phyloP scores from a whole-genome alignment of 2,113 vertebrate genomes.

The Dissostichus mawsoni region DNA sequence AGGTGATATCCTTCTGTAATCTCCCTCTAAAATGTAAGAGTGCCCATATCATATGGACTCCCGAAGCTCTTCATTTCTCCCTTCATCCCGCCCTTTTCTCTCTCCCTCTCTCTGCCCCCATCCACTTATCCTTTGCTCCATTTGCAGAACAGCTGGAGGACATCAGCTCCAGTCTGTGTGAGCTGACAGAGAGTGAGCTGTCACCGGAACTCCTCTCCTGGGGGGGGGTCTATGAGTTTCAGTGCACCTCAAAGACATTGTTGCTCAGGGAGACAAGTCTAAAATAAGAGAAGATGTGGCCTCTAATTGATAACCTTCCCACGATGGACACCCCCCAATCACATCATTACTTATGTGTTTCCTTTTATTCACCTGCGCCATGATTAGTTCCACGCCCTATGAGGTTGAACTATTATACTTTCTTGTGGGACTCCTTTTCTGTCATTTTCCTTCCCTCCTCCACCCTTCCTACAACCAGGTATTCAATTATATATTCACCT shows the following conservation, averaged over 20 bases:
- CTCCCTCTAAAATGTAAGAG: slow-evolving; percentile 42
- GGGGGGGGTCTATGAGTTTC: slow-evolving; percentile 7
- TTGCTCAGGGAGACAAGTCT: slow-evolving; percentile 24
- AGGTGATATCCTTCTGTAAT: slow-evolving; percentile 49
- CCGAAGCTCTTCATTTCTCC: slow-evolving; percentile 48
- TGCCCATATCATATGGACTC: slow-evolving; percentile 66
- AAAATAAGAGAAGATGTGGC: slow-evolving; percentile 20
- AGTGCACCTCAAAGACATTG: slow-evolving; percentile 7
- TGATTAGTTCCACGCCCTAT: background rate
- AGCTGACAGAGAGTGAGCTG: slow-evolving; percentile 66
- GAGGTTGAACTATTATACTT: slow-evolving; percentile 25
- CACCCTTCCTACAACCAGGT: slow-evolving; percentile 44
- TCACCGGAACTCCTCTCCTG: slow-evolving; percentile 55
- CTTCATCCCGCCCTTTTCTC: slow-evolving; percentile 9
- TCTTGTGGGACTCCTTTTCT: slow-evolving; percentile 9
- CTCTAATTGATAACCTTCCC: slow-evolving; percentile 23
- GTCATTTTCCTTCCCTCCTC: slow-evolving; percentile 13
- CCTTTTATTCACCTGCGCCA: background rate
- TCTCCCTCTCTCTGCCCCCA: slow-evolving; percentile 29
- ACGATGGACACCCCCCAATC: slow-evolving; percentile 1
- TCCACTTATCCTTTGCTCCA: slow-evolving; percentile 35
- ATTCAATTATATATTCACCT: slow-evolving; percentile 58
- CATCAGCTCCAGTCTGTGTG: slow-evolving; percentile 72
- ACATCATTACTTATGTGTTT: slow-evolving; percentile 13
- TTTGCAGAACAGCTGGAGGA: slow-evolving; percentile 70